Base-by-base conservation (phyloP, 1,140 invertebrate species). In the Phortica variegata region DNA sequence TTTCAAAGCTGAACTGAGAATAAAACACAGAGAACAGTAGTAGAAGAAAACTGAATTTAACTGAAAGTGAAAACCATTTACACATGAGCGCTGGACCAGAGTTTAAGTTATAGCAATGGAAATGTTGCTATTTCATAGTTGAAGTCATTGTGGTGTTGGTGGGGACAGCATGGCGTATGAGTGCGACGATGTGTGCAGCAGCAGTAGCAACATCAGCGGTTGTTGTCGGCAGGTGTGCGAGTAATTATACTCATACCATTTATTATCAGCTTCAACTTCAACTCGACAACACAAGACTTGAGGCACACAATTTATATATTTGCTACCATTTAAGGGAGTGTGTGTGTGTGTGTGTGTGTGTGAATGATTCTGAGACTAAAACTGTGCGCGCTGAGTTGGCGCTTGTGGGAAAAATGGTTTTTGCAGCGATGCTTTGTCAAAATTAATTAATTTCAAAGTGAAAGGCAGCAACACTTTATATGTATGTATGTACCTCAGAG, bases 11-110 rank as follows among this genome's bases (percentile, higher is more conserved):
- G n/a, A n/a, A n/a, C n/a, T n/a, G n/a, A n/a, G n/a, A n/a, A n/a
- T n/a, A n/a, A n/a, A n/a, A n/a, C n/a, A n/a, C n/a, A n/a, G n/a
- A n/a, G n/a, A n/a, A n/a, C n/a, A n/a, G n/a, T n/a, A n/a, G n/a
- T n/a, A n/a, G n/a, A n/a, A n/a, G n/a, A n/a, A n/a, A n/a, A n/a
- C n/a, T n/a, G n/a, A n/a, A n/a, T n/a, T n/a, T n/a, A n/a, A n/a
- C 60, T 60, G 63, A 66, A 66, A 66, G 63, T 68, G 63, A 66
- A 66, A 66, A 66, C 68, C 63, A 66, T 66, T 66, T 66, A 63
- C 63, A 66, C n/a, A n/a, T n/a, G n/a, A n/a, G n/a, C n/a, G n/a
- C n/a, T n/a, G n/a, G n/a, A n/a, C n/a, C n/a, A n/a, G n/a, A n/a
- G n/a, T n/a, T n/a, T n/a, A n/a, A n/a, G n/a, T n/a, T n/a, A n/a